These are phyloP conservation scores for Quiscalus mexicanus DNA, from an alignment of 2,113 vertebrate species.

Conservation along the genomic window DNA sequence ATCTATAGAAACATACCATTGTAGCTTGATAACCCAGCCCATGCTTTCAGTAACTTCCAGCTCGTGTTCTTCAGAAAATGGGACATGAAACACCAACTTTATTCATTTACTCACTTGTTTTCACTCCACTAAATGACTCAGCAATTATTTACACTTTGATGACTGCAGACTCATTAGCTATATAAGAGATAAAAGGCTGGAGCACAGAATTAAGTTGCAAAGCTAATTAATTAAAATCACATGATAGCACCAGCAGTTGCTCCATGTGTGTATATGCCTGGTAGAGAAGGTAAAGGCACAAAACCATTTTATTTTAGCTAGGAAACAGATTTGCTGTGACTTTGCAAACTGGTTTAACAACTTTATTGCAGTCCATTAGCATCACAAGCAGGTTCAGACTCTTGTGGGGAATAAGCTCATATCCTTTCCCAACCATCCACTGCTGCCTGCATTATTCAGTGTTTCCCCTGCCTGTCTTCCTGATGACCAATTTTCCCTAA, in stretches of 20 bases:
- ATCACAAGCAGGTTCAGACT: neutral
- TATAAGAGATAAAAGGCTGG: neutral
- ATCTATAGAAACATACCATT: neutral
- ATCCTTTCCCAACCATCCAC: neutral
- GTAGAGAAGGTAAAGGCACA: neutral
- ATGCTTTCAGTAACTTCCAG: neutral
- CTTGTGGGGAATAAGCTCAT: neutral
- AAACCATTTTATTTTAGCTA: neutral
- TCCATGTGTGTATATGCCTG: neutral
- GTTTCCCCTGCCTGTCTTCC: neutral
- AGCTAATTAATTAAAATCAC: neutral
- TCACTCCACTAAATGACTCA: neutral
- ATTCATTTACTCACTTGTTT: neutral
- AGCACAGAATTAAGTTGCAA: neutral
- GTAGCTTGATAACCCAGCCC: neutral
- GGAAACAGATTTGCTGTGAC: neutral
- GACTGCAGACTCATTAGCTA: neutral
- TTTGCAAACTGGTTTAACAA: neutral
- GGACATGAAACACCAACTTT: neutral
- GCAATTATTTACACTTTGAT: neutral
- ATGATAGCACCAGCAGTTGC: neutral
- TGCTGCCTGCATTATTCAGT: neutral
- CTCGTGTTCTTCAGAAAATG: neutral
- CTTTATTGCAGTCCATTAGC: neutral
- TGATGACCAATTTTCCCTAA: neutral